A percentile compares a stretch with the other conserved stretches of the same genome.
These are phyloP conservation scores for Lasius platythorax DNA, from an alignment of 2,888 invertebrate genomes.

Conservation along the genomic window DNA sequence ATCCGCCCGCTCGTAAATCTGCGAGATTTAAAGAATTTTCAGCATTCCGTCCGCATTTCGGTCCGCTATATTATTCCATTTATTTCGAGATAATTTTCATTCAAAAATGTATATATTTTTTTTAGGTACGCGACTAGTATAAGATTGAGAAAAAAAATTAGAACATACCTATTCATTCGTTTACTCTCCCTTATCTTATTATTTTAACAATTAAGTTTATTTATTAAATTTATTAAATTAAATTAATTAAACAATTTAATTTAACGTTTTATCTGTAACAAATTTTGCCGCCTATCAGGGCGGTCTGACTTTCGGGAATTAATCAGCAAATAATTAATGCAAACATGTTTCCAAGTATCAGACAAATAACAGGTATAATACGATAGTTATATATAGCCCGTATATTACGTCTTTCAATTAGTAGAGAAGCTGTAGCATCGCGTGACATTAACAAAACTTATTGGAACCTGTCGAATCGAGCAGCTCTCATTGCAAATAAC, in stretches of 20 bases:
- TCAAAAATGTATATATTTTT: neutral
- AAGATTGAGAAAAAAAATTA: neutral
- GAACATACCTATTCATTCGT: neutral
- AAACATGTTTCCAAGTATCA: slow-evolving; percentile 23
- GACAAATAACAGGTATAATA: neutral
- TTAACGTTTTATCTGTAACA: neutral
- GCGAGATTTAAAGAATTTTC: neutral
- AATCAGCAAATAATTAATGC: neutral
- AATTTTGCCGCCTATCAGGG: neutral
- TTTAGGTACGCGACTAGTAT: neutral
- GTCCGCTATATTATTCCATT: neutral
- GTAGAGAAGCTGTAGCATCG: slow-evolving; percentile 9
- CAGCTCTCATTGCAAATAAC: neutral
- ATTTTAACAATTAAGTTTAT: neutral
- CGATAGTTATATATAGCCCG: neutral
- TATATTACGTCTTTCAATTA: neutral
- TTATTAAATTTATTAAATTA: too few relatives aligned
- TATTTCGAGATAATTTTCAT: neutral
- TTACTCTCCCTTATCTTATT: neutral
- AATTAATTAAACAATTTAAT: neutral
- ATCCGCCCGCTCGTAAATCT: neutral
- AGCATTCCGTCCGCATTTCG: neutral
- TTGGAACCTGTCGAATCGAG: slow-evolving; percentile 13
- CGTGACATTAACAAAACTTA: slow-evolving; percentile 42
- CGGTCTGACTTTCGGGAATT: neutral